Conservation (phyloP, 2,797 vertebrate species). For the Spheniscus humboldti region DNA sequence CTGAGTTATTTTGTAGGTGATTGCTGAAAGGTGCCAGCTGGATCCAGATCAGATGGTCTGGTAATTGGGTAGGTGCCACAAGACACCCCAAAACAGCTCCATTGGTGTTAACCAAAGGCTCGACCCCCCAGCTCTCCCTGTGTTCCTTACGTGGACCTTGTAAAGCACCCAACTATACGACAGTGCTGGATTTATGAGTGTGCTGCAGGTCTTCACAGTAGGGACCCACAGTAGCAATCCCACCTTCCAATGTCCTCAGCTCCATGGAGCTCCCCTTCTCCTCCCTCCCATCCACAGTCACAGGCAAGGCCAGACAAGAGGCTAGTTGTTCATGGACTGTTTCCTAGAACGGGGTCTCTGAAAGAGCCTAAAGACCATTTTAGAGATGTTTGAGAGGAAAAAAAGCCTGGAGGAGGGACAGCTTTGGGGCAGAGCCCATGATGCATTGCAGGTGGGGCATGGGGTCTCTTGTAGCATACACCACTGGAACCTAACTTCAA, state of each 20-base stretch:
- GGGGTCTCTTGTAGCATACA: not conserved
- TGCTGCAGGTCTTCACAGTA: not conserved
- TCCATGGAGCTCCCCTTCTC: not conserved
- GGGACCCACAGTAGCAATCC: not conserved
- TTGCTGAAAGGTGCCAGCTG: not conserved
- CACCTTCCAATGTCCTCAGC: not conserved
- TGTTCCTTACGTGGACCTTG: not conserved
- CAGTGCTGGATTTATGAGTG: rapidly evolving
- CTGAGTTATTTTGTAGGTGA: not conserved
- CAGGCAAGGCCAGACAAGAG: rapidly evolving
- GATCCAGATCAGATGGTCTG: not conserved
- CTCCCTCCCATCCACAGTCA: not conserved
- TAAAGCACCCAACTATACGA: not conserved
- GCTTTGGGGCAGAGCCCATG: not conserved
- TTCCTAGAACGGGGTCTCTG: not conserved
- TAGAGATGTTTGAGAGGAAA: not conserved
- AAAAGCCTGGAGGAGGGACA: not conserved
- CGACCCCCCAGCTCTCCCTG: not conserved
- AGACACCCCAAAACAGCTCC: not conserved
- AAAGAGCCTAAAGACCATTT: not conserved
- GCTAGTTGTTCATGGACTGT: not conserved
- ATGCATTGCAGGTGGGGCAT: not conserved
- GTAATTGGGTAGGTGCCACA: not conserved
- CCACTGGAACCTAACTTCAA: not conserved
- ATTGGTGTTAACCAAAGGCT: not conserved